Evolutionary conservation across 2,888 invertebrate species (phyloP), one percentile per base, ranked within the genome.

Genomic region (Drosophila recens): DNA sequence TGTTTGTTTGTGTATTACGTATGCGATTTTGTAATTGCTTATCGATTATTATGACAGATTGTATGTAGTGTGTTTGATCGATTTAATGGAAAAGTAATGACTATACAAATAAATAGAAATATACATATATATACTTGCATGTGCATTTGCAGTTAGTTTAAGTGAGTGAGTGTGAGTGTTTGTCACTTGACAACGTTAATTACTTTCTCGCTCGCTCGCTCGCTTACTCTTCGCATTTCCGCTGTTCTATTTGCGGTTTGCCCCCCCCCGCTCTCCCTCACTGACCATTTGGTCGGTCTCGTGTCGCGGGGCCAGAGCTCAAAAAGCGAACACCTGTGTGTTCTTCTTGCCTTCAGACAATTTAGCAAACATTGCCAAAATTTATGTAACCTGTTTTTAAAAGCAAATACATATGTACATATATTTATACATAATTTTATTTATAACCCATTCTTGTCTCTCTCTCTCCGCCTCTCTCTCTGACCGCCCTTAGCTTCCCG

Each of bases 351-450:
- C 20, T 42, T 52, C 54, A 42, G 42, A 54, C 17, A 54, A 42
- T 20, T 17, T 34, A 65, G 49, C 20, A 58, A 62, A 43, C 45
- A 56, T 45, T 72, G 76, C 56, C 73, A 79, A 70, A 45, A 67
- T 86, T 87, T 87, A 83, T 87, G 72, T 82, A 83, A 87, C 83
- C 82, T 64, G 85, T 87, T 85, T 77, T 49, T 9, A 11, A 42
- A 51, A 51, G 30, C 17, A 51, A 54, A 48, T 15, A 30, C 27
- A 27, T 27, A 27, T 17, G 17, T 17, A 51, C 30, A 6, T 40
- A 13, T 13, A 13, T 51, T n/a, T 43, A 33, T 23, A 27, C 13
- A 57, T 30, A 42, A 27, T 30, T 20, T 30, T 20, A 59, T 48
- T n/a, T 58, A 15, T 48, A 13, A 17, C 15, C 33, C 15, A 33